phyloP scores from a whole-genome alignment of 2,113 vertebrate genomes.

The Damaliscus lunatus region DNA sequence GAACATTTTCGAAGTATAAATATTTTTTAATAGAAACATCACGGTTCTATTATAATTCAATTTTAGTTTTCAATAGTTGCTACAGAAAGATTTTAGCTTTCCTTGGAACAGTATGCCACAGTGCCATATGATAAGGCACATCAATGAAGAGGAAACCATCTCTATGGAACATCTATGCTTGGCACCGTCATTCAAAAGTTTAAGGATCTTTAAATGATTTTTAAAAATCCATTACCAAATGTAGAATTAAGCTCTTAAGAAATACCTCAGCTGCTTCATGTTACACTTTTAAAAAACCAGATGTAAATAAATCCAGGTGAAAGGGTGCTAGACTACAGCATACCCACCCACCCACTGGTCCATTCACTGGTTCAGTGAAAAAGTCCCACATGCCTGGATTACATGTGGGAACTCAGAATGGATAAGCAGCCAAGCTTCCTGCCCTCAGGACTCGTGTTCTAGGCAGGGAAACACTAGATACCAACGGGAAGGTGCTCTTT shows the following conservation, averaged over 20 bases:
- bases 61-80: background rate
- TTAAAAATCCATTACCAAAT: background rate
- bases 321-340: background rate
- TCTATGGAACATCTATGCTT: background rate
- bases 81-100: background rate
- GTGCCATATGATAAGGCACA: background rate
- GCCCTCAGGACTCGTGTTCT: background rate
- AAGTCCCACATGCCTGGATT: background rate
- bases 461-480: background rate
- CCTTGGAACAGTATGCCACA: background rate
- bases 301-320: background rate
- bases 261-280: background rate
- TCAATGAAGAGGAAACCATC: background rate
- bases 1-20: background rate
- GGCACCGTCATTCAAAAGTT: background rate
- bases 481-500: background rate
- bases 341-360: background rate
- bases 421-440: background rate
- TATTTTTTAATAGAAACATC: background rate
- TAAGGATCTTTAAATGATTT: background rate
- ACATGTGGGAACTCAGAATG: background rate
- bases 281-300: background rate
- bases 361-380: accelerated
- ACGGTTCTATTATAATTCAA: background rate
- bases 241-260: background rate